Evolutionary conservation across 2,888 invertebrate genomes (phyloP).

Genomic region (Caenorhabditis sp.): DNA sequence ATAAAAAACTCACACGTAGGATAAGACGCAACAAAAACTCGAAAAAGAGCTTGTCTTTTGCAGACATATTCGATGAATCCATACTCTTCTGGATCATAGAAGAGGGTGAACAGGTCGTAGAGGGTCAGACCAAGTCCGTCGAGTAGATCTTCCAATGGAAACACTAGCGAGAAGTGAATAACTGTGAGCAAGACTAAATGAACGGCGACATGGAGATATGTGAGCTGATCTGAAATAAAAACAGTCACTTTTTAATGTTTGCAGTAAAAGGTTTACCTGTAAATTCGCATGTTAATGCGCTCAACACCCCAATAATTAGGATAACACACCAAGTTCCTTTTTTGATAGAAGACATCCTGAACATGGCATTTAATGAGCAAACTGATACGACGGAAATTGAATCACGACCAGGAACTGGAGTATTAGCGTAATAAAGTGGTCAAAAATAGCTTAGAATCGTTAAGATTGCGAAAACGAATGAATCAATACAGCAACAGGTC

Average conservation of each 20-base stretch:
- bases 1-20: slow-evolving; percentile 10
- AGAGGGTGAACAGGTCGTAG: slow-evolving; percentile 14
- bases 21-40: slow-evolving; percentile 6
- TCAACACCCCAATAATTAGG: slow-evolving; percentile 10
- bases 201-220: slow-evolving; percentile 18
- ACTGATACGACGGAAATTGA: too few relatives aligned
- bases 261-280: slow-evolving; percentile 7
- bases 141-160: slow-evolving; percentile 24
- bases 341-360: slow-evolving; percentile 23
- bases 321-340: slow-evolving; percentile 15
- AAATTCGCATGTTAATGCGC: slow-evolving; percentile 16
- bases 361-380: not conserved
- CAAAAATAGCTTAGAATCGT: too few relatives aligned
- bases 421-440: too few relatives aligned
- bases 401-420: too few relatives aligned
- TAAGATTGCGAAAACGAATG: too few relatives aligned
- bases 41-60: slow-evolving; percentile 13
- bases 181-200: slow-evolving; percentile 8
- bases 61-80: slow-evolving; percentile 16
- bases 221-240: slow-evolving; percentile 24
- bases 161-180: slow-evolving; percentile 8
- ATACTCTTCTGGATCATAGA: not conserved
- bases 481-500: not conserved
- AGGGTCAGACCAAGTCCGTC: slow-evolving; percentile 32
- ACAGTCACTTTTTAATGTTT: not conserved